These are phyloP conservation scores for Torymus auratus DNA, from an alignment of 2,888 invertebrate species.

Conservation along the genomic window DNA sequence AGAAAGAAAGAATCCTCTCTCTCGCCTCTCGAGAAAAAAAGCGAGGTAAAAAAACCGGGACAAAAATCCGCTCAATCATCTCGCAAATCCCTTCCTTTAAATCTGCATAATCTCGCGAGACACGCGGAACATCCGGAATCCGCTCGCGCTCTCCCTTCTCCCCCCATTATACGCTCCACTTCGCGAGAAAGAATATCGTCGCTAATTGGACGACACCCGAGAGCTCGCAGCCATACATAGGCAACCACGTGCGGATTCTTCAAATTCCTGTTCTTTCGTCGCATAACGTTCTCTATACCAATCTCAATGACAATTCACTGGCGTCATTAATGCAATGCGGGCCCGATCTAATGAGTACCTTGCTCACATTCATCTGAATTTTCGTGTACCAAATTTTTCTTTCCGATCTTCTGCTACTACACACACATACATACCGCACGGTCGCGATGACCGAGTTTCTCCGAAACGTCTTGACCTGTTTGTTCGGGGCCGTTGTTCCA, in stretches of 20 bases:
- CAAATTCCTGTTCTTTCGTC: neutral
- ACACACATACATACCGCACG: too few relatives aligned
- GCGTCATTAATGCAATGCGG: constrained; percentile 24
- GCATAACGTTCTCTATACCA: neutral
- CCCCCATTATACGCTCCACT: constrained; percentile 15
- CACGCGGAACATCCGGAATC: neutral
- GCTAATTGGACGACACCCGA: constrained; percentile 23
- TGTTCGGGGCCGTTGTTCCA: constrained; percentile 6
- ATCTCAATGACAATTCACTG: constrained; percentile 37
- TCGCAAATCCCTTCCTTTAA: constrained; percentile 24
- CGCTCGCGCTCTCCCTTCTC: neutral
- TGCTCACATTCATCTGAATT: neutral
- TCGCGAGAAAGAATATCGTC: neutral
- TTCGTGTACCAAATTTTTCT: neutral
- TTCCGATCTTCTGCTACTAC: neutral
- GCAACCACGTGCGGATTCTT: neutral
- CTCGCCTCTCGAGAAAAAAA: neutral
- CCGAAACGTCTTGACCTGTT: constrained; percentile 33
- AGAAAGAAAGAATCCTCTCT: neutral
- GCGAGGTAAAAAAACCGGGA: neutral
- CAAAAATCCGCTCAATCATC: constrained; percentile 9
- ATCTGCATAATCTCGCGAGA: constrained; percentile 2
- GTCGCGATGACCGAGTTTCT: constrained; percentile 19
- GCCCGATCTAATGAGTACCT: constrained; percentile 32
- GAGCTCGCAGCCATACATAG: neutral